A percentile compares a stretch with the other conserved stretches of the same genome.
Conservation (phyloP, 1,140 invertebrate species). For the Trissolcus basalis region DNA sequence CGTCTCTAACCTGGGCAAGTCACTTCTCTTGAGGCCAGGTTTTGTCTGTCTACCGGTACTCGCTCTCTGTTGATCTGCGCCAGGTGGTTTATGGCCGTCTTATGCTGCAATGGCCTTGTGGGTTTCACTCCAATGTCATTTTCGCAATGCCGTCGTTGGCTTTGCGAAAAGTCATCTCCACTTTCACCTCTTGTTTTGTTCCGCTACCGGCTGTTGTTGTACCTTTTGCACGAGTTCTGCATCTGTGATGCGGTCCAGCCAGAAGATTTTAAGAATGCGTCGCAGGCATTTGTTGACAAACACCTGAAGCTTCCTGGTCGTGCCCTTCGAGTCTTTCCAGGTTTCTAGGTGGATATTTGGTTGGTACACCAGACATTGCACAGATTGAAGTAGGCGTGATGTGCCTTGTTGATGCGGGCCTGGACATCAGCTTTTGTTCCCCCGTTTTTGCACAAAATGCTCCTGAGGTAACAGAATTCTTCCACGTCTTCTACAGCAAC, state of each 20-base stretch:
- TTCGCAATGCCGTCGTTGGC: too few species aligned
- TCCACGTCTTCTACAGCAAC: background rate
- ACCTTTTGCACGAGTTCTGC: background rate
- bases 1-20: too few species aligned
- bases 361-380: background rate
- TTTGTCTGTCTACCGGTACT: too few species aligned
- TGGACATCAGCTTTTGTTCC: background rate
- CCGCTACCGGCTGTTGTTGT: background rate
- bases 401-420: background rate
- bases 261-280: conserved; percentile 3
- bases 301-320: background rate
- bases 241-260: background rate
- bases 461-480: conserved; percentile 3
- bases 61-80: too few species aligned
- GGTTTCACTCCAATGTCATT: too few species aligned
- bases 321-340: conserved; percentile 1
- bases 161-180: too few species aligned
- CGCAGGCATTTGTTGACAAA: background rate
- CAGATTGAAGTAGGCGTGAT: background rate
- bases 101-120: too few species aligned
- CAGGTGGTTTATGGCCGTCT: too few species aligned
- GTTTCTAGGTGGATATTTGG: conserved; percentile 6
- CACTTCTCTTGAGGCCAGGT: too few species aligned
- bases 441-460: background rate
- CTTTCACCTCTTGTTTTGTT: background rate